Conservation (phyloP, 2,113 vertebrate genomes). For the Tringa solitaria region DNA sequence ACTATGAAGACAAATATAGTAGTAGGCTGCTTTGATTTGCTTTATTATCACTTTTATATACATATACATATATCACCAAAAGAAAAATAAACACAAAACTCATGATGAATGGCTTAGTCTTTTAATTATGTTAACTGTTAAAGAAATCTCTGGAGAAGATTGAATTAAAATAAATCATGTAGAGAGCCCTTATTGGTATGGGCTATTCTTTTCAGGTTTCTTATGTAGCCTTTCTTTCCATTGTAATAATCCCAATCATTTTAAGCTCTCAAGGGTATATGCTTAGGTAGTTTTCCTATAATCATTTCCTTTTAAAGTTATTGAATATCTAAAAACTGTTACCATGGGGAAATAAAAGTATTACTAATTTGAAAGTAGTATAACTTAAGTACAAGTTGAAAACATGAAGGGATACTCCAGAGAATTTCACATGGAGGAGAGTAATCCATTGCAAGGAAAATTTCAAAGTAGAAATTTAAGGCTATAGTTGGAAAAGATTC, state of each 20-base stretch:
- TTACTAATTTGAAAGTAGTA: constrained; percentile 5
- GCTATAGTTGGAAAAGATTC: constrained; percentile 21
- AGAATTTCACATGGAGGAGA: constrained; percentile 27
- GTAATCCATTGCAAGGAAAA: constrained; percentile 43
- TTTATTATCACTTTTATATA: background rate
- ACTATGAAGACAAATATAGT: background rate
- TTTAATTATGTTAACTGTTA: background rate
- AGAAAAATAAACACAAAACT: background rate
- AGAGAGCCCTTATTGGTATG: background rate
- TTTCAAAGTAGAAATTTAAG: constrained; percentile 51
- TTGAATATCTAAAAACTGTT: constrained; percentile 24
- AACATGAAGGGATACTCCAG: background rate
- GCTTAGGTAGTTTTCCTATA: constrained; percentile 27
- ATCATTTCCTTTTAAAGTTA: constrained; percentile 32
- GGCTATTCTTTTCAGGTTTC: background rate
- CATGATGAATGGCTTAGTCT: background rate
- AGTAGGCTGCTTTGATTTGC: background rate
- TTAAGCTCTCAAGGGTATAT: background rate
- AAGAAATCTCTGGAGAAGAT: background rate
- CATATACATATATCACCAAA: background rate
- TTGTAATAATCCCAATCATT: background rate
- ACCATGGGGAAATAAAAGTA: constrained; percentile 23
- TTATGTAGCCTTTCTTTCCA: background rate
- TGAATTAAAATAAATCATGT: background rate
- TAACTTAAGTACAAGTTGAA: constrained; percentile 30